A percentile compares a stretch with the other conserved stretches of the same genome.
Conservation (phyloP, 1,140 invertebrate genomes). For the Platorchestia sp. region DNA sequence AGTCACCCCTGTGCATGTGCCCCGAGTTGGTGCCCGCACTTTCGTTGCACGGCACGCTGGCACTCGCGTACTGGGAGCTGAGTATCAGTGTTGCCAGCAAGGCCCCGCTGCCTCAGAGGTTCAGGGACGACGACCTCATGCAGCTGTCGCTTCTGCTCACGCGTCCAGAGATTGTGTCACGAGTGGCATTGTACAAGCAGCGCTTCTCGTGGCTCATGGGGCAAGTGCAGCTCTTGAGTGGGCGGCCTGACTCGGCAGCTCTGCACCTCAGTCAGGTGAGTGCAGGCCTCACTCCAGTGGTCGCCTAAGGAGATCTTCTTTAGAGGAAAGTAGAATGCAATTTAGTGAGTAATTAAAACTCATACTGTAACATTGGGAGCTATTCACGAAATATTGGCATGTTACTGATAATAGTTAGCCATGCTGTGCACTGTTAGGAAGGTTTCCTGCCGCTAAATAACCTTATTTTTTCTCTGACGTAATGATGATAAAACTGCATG, state of each 20-base stretch:
- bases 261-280: background rate
- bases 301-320: no score
- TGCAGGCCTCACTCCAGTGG: background rate
- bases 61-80: slow-evolving; percentile 28
- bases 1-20: background rate
- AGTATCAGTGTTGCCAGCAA: background rate
- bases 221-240: background rate
- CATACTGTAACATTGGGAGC: no score
- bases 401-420: no score
- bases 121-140: background rate
- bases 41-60: background rate
- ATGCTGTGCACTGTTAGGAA: no score
- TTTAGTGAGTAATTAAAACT: no score
- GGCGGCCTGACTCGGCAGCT: background rate
- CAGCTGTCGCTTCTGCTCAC: slow-evolving; percentile 40
- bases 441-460: no score
- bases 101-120: background rate
- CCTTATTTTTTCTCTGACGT: no score
- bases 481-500: no score
- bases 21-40: background rate
- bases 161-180: background rate
- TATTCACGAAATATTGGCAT: no score
- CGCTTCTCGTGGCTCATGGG: slow-evolving; percentile 47
- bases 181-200: background rate
- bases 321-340: no score